Base-by-base conservation (phyloP, 2,797 vertebrate species). In the Sebastes iracundus region DNA sequence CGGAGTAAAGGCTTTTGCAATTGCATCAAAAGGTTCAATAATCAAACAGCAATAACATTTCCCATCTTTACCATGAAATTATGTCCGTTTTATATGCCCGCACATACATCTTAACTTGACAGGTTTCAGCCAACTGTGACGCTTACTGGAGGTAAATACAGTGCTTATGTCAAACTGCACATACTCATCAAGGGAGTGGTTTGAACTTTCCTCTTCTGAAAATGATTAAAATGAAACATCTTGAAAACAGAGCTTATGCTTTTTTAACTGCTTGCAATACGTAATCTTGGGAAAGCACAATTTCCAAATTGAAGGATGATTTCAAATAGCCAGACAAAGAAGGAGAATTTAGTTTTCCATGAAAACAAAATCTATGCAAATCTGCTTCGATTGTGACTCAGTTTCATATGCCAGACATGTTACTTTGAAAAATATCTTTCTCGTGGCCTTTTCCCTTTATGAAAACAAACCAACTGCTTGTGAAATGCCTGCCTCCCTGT, bases 41-140 rank as follows among this genome's bases (percentile, higher is more conserved):
- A 96, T 96, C 93, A 94, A 95, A 96, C 86, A 95, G 93, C 92
- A 96, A 96, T 95, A 95, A 96, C 95, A 94, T 90, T 94, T 94
- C 93, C 94, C 92, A 96, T 96, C 93, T 96, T 95, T 94, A 94
- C 94, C 94, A 94, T 96, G 94, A 95, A 95, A 96, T 95, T 89
- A 95, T 95, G 95, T 93, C 95, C 76, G 87, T 88, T 94, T 92
- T 89, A 91, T 87, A 91, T 84, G 82, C 83, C 92, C 90, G 74
- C 94, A 94, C 93, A 95, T 96, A 93, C 87, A 95, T 96, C 96
- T 96, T 95, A 82, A 87, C 92, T 92, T 95, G 96, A 96, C 95
- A 96, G 95, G 73, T 95, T 92, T 89, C 94, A 94, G 90, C 93
- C 94, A 92, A 95, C 94, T 94, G 94, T 95, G 94, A 95, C 89